Conservation (phyloP, 2,888 invertebrate species). For the Agonopterix subpropinquella region DNA sequence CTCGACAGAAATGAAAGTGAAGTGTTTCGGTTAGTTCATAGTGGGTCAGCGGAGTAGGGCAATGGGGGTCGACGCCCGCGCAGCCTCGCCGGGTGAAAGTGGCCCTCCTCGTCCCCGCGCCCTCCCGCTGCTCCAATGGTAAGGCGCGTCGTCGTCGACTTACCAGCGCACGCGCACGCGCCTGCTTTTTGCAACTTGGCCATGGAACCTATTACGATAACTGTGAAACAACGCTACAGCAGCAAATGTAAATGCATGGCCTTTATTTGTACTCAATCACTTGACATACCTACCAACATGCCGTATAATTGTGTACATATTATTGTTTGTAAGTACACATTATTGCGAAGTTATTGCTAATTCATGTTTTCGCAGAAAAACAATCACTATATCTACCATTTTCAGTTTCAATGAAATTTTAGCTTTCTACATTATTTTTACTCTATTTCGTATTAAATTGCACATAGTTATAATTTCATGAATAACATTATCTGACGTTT, state of each 20-base stretch:
- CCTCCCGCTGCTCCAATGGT: slow-evolving; percentile 38
- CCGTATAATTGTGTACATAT: slow-evolving; percentile 19
- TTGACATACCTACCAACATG: slow-evolving; percentile 24
- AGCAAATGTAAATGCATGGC: slow-evolving; percentile 64
- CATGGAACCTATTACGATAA: slow-evolving; percentile 72
- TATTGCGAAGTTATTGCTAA: neutral
- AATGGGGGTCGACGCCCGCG: slow-evolving; percentile 71
- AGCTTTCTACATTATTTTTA: too few species aligned
- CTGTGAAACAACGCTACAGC: slow-evolving; percentile 61
- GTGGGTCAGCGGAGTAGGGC: slow-evolving; percentile 74
- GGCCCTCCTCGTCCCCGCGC: slow-evolving; percentile 50
- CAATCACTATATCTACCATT: neutral
- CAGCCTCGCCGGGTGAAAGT: slow-evolving; percentile 73
- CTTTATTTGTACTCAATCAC: slow-evolving; percentile 54
- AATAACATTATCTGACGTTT: too few species aligned
- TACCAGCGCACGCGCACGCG: slow-evolving; percentile 70
- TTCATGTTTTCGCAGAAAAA: slow-evolving; percentile 3
- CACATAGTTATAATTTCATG: too few species aligned
- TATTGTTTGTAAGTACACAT: slow-evolving; percentile 8
- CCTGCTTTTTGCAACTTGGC: slow-evolving; percentile 72
- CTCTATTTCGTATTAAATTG: too few species aligned
- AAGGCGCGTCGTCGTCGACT: slow-evolving; percentile 48
- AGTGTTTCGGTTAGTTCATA: slow-evolving; percentile 62
- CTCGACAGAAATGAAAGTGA: slow-evolving; percentile 69
- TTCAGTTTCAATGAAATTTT: too few species aligned